A percentile compares a stretch with the other conserved stretches of the same genome.
Evolutionary conservation across 2,888 invertebrate species (phyloP).

Genomic region (Eupeodes latifasciatus): DNA sequence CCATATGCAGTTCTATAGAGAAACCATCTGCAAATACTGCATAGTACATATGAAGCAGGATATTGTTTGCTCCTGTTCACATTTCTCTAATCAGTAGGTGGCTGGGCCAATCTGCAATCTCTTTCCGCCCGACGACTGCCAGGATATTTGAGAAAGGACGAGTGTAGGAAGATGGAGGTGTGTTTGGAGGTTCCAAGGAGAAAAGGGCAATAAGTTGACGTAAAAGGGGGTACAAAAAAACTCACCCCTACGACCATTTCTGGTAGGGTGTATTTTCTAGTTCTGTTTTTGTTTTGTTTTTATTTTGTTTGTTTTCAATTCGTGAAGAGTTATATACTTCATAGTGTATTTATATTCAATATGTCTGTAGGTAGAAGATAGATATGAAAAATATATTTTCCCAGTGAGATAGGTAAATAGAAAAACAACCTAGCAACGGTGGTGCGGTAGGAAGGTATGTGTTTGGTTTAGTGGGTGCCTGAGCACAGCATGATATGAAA

Average conservation of each 20-base stretch:
- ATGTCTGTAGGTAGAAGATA: no score
- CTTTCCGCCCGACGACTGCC: not conserved
- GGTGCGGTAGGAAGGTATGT: no score
- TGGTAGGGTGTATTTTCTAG: not conserved
- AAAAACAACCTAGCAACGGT: not conserved
- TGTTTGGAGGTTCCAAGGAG: constrained; percentile 23
- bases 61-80: constrained; percentile 73
- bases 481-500: constrained; percentile 43
- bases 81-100: constrained; percentile 71
- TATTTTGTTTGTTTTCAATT: constrained; percentile 43
- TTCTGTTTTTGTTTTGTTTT: constrained; percentile 1
- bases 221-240: not conserved
- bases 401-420: not conserved
- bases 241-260: not conserved
- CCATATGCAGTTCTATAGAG: constrained; percentile 7
- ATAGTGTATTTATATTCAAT: no score
- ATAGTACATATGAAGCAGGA: constrained; percentile 11
- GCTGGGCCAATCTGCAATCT: constrained; percentile 3
- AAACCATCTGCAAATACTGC: constrained; percentile 65
- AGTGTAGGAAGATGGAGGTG: constrained; percentile 1
- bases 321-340: not conserved
- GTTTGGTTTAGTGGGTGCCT: not conserved
- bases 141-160: constrained; percentile 10
- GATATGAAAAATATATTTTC: constrained; percentile 55
- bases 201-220: constrained; percentile 8